Base-by-base conservation (phyloP, 2,113 vertebrate species). In the Nothobranchius kuhntae region DNA sequence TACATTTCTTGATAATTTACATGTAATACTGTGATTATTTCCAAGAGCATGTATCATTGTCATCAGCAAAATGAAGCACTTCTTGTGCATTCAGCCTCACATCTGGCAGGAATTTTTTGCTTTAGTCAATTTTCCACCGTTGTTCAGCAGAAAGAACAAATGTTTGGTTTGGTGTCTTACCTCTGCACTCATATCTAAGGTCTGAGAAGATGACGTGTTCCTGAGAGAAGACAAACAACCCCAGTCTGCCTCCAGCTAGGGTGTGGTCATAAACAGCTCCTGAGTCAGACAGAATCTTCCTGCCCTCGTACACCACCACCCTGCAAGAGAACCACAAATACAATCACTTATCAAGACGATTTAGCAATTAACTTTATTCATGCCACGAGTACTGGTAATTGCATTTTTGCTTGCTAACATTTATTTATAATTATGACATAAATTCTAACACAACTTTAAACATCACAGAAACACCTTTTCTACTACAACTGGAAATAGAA, bases 181-280 rank as follows among this genome's bases (percentile, higher is more conserved):
- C 97, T 96, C 94, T 93, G 92, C 97, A 98, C 89, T 97, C 96
- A 6, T 98, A 98, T 90, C 94, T 96, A 84, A 99, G 95, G 87
- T 99, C 97, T 30, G 97, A 98, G 93, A 99, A 99, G 76, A 96
- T 94, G 57, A 97, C 95, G 78, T 96, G 95, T 64, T 99, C 97
- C 90, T 99, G 97, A 65, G 97, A 99, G 91, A 99, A 99, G 86
- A 98, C 96, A 75, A 99, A 99, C 62, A 98, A 92, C 15, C 97
- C 97, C 77, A 99, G 90, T 53, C 97, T 82, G 69, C 97, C 96
- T 12, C 97, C 96, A 10, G 95, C 93, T 67, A 96, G 95, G 5
- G 96, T 98, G 62, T 93, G 94, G 86, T 99, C 97, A 14, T 98
- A 99, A 71, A 98, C 86, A 0, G 96, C 94, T 26, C 97, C 97